Base-by-base conservation (phyloP, 2,888 invertebrate genomes). In the Zygogramma bicolorata region DNA sequence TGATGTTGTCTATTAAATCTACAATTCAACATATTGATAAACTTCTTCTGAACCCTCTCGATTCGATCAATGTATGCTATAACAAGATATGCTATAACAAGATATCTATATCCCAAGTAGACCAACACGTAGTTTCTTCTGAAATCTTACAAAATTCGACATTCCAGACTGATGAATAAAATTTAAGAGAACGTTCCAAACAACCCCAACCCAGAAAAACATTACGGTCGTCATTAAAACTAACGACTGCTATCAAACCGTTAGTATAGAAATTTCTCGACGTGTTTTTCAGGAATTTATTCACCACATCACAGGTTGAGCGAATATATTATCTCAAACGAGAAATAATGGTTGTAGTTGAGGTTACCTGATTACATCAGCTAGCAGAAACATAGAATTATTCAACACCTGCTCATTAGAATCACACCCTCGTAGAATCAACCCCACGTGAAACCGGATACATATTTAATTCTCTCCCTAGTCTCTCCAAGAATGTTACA, bases 381-480 rank as follows among this genome's bases (percentile, higher is more conserved):
- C 13, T n/a, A 53, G 27, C 5, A 53, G 27, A 27, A 53, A 53
- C 27, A 25, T 25, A 22, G 25, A 27, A 53, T 53, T 25, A 53
- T 53, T 22, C 7, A 25, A 53, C 53, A 53, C 53, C 53, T 53
- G 53, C 53, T 25, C 53, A 53, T 53, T 53, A 53, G 27, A 53
- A 25, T 27, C 27, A 53, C 27, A 25, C 27, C 53, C 53, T 53
- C 53, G 7, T 20, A 53, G 13, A 53, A 25, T 25, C 10, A 4
- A 25, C 53, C 53, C 15, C 53, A 53, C 27, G 8, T 27, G n/a
- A 53, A 22, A 27, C 53, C 10, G 46, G 46, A 20, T n/a, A 53
- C 7, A 53, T 53, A 27, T 27, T 27, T 6, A n/a, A 53, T 25
- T 13, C 13, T 4, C 1, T 6, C 13, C 22, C 4, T 53, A 27